Evolutionary conservation across 2,888 invertebrate species (phyloP), one percentile per base, ranked within the genome.

Genomic region (Plagodis dolabraria): DNA sequence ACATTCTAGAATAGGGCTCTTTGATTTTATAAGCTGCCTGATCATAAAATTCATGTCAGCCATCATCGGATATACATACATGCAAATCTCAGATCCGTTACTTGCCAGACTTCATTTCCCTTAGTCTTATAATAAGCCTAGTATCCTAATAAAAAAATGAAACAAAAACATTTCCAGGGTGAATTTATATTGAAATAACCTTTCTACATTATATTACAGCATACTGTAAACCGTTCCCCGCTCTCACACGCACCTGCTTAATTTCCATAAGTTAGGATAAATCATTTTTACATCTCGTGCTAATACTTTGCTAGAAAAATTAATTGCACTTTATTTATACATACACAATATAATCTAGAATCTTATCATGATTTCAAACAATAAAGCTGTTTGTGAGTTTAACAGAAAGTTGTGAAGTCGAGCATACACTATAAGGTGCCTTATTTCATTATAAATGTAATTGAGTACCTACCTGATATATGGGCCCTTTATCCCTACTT

Each of bases 151-250:
- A 59, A 57, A 77, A 59, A 57, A 77, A 80, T 79, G 76, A 85
- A 83, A 83, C 80, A 53, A 79, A 55, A 67, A 67, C 22, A 61
- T 65, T 71, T 75, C 72, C 76, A 80, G 86, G 89, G 90, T 91
- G 89, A 88, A 88, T 90, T 90, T 91, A 88, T 91, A 91, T 89
- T 89, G 86, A 89, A 78, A 87, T 88, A 87, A 89, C 82, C 82
- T 88, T 86, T 89, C 91, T 90, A 91, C 89, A 89, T 86, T 89
- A 87, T 82, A 78, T 86, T 88, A 90, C 88, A 91, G 83, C 85
- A 83, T 85, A 83, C 83, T 84, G 86, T 82, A 84, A 80, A 78
- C 76, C 83, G 75, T 74, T 75, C 72, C 75, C 74, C 69, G 71
- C 73, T 65, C 68, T 48, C 67, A 67, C 68, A 69, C 70, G 58